Conservation (phyloP, 2,888 invertebrate species). For the Salticus scenicus region DNA sequence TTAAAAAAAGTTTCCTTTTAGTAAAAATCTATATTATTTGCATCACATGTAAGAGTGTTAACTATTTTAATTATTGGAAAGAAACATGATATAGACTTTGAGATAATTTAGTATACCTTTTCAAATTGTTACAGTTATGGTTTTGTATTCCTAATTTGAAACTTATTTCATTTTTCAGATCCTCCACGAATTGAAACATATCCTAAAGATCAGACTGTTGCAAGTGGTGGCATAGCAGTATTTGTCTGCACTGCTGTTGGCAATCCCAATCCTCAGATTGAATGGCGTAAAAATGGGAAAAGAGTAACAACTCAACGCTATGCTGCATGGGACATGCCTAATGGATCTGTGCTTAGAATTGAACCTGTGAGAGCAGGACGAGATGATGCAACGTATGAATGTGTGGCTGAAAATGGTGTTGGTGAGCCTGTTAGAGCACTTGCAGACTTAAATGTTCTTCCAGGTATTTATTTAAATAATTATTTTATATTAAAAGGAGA, state of each 20-base stretch:
- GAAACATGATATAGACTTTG: too few relatives aligned
- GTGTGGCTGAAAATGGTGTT: conserved; percentile 97
- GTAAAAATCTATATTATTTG: too few relatives aligned
- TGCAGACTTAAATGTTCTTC: conserved; percentile 91
- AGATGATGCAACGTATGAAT: conserved; percentile 95
- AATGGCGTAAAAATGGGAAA: conserved; percentile 97
- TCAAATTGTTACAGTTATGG: too few relatives aligned
- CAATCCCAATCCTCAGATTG: conserved; percentile 87
- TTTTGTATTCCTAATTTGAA: too few relatives aligned
- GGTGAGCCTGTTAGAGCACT: conserved; percentile 94
- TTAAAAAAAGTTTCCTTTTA: too few relatives aligned
- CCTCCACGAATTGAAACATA: conserved; percentile 94
- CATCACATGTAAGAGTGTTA: too few relatives aligned
- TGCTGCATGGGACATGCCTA: conserved; percentile 78
- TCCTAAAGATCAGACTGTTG: conserved; percentile 93
- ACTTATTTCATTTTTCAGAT: conserved; percentile 78
- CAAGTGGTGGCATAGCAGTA: conserved; percentile 92
- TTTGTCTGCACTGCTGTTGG: conserved; percentile 95
- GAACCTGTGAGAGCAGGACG: conserved; percentile 88
- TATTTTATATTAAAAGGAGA: too few relatives aligned
- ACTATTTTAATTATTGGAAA: too few relatives aligned
- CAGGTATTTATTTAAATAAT: conserved; percentile 89
- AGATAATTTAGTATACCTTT: too few relatives aligned
- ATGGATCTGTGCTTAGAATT: conserved; percentile 90
- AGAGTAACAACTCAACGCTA: conserved; percentile 81